Evolutionary conservation across 1,140 invertebrate genomes (phyloP), one percentile per base, ranked within the genome.

Genomic region (Drosophila cardini): DNA sequence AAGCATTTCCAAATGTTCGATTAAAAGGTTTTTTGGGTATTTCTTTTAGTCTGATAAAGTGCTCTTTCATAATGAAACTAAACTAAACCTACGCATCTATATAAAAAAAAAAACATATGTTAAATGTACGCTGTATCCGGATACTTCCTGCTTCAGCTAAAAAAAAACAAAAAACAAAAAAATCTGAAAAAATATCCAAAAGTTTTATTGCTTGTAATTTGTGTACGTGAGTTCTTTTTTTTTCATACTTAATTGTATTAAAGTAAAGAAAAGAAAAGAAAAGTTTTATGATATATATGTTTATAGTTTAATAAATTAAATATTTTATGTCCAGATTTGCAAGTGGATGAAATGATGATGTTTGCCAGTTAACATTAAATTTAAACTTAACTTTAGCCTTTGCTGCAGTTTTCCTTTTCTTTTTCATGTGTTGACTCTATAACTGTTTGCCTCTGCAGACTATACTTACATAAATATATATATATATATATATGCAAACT

Each of bases 1-100:
- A 26, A 26, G 21, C 21, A 78, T 85, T 87, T 86, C 83, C 68
- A 71, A 32, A 56, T 45, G 26, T n/a, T 46, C 63, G 77, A 73
- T 76, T 63, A 48, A 80, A 80, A 38, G 79, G 82, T 87, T 82
- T 77, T 82, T 70, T 76, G 75, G 82, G 78, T 86, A 85, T 87
- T 72, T 78, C 48, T 32, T 52, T 82, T 85, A 78, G 71, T 85
- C 75, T 76, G 52, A 77, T 52, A 53, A 67, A 70, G 72, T 67
- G 78, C 73, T 85, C 68, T 84, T 80, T 83, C 80, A 72, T 57
- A 60, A 50, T 55, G 72, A 73, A 69, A 42, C 34, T 30, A 73
- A 69, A 42, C 34, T 30, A 52, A 50, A 64, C 26, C 38, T 53
- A 53, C 7, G 55, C 45, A 46, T 13, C 45, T 72, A 61, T 45